Base-by-base conservation (phyloP, 2,797 vertebrate species). In the Lacerta viridis region DNA sequence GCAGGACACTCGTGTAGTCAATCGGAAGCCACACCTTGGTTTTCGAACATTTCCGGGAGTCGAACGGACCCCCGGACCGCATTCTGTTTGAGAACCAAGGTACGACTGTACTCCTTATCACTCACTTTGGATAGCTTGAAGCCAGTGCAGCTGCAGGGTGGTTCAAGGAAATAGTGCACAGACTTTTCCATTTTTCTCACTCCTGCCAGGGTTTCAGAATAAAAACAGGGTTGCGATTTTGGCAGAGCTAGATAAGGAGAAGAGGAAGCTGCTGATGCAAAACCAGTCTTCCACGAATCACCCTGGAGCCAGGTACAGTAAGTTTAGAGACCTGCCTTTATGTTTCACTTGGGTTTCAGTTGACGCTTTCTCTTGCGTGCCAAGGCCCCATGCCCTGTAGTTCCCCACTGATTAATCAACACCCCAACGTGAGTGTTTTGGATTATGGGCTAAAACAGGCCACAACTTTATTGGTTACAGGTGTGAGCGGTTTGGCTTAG, bases 211-310 rank as follows among this genome's bases (percentile, higher is more conserved):
- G 93, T 98, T 99, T 94, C 98, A 98, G 85, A 99, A 98, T 95
- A 99, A 99, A 96, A 97, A 98, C 89, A 97, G 99, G 78, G 98
- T 98, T 94, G 98, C 99, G 61, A 99, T 99, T 95, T 96, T 99
- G 95, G 99, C 98, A 41, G 99, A 99, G 95, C 95, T 99, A 95
- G 98, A 99, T 95, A 99, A 98, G 96, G 98, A 99, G 95, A 99
- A 98, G 97, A 98, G 96, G 93, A 98, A 99, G 78, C 95, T 98
- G 93, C 97, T 99, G 93, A 96, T 99, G 95, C 98, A 99, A 97
- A 99, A 96, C 95, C 98, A 98, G 74, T 97, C 98, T 93, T 97
- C 97, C 91, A 97, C 98, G 95, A 99, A 98, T 96, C 98, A 98
- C 90, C 98, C 98, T 84, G 98, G 98, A 96, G 98, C 98, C 92